These are phyloP conservation scores for Raphicerus campestris DNA, from an alignment of 2,113 vertebrate genomes.

Conservation along the genomic window DNA sequence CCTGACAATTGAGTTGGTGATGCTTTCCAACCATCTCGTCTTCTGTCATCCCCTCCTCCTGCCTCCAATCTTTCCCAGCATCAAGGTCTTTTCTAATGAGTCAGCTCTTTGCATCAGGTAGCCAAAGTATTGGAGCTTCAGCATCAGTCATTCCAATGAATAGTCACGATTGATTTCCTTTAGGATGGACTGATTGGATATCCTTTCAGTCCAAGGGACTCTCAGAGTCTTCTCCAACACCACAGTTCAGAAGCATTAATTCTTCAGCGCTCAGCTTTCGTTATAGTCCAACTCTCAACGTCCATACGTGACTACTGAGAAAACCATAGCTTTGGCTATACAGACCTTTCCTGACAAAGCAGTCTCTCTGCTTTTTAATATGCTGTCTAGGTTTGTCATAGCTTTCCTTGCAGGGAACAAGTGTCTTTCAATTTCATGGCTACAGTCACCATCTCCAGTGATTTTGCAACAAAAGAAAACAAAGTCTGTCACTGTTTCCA, in stretches of 20 bases:
- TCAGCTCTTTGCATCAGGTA: background rate
- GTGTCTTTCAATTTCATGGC: background rate
- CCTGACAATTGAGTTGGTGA: background rate
- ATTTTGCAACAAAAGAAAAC: background rate
- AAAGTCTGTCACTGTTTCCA: background rate
- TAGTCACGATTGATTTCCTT: background rate
- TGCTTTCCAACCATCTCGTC: background rate
- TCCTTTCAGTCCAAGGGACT: background rate
- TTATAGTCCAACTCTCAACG: background rate
- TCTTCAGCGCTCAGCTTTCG: background rate
- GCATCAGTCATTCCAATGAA: background rate
- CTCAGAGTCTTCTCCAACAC: background rate
- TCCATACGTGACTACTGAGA: background rate
- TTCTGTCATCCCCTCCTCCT: background rate
- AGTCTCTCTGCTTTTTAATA: background rate
- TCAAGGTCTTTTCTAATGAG: background rate
- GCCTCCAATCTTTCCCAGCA: background rate
- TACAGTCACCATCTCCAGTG: background rate
- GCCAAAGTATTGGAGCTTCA: background rate
- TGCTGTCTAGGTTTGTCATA: background rate
- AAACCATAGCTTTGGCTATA: background rate
- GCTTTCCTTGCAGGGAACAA: background rate
- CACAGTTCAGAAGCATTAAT: background rate
- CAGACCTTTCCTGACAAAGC: background rate
- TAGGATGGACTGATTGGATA: background rate